Conservation (phyloP, 37 sponge, comb jelly and placozoan species). For the Chondrosia reniformis region DNA sequence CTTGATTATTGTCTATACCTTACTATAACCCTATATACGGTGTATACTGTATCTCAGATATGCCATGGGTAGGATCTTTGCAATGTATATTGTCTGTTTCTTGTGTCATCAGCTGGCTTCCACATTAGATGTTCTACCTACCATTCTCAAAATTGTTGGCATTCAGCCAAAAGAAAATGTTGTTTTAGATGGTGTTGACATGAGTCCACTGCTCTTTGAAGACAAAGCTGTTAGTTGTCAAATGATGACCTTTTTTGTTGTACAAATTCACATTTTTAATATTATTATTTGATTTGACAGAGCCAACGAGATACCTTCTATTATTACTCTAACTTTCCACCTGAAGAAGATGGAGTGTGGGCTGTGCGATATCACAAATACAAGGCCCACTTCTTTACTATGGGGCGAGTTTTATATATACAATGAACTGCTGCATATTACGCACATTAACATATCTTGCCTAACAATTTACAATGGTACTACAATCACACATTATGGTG, state of each 20-base stretch:
- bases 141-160: conserved; percentile 40
- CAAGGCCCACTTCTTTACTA: conserved; percentile 75
- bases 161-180: conserved; percentile 27
- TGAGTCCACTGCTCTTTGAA: conserved; percentile 70
- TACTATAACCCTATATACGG: no score
- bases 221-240: conserved; percentile 12
- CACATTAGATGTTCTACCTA: conserved; percentile 73
- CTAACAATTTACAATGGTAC: no score
- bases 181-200: conserved; percentile 70
- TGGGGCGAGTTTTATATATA: conserved; percentile 47
- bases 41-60: no score
- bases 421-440: no score
- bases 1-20: no score
- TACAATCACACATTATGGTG: no score
- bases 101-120: conserved; percentile 45
- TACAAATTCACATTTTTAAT: no score
- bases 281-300: conserved; percentile 7
- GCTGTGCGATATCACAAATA: conserved; percentile 51
- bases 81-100: no score
- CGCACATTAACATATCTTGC: no score
- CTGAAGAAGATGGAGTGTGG: conserved; percentile 38
- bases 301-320: conserved; percentile 26
- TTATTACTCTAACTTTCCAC: conserved; percentile 43
- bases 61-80: no score
- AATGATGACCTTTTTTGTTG: no score